phyloP scores from a whole-genome alignment of 2,888 invertebrate species.

The Sclerodermus sp. region DNA sequence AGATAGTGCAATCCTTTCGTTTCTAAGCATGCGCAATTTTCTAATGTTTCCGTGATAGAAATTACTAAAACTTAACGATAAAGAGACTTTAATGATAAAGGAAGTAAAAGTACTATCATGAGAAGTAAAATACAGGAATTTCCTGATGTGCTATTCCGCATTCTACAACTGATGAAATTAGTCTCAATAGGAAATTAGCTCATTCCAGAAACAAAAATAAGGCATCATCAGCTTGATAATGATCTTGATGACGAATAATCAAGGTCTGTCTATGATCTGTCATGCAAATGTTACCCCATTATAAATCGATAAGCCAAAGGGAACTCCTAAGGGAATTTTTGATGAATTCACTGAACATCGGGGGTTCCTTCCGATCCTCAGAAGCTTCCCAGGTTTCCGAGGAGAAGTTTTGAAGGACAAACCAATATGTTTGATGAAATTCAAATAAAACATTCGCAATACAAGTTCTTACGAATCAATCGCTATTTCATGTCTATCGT shows the following conservation, averaged over 20 bases:
- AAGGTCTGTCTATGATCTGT: constrained; percentile 10
- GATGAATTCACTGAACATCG: background rate
- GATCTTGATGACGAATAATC: background rate
- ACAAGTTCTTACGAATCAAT: constrained; percentile 16
- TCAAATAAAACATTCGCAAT: background rate
- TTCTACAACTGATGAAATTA: background rate
- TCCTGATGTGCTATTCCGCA: background rate
- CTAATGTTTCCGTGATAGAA: no score
- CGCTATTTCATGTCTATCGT: constrained; percentile 15
- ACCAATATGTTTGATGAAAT: background rate
- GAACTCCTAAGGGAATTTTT: background rate
- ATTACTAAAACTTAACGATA: no score
- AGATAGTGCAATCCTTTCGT: no score
- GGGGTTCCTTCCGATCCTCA: no score
- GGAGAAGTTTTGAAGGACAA: background rate
- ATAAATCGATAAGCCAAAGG: background rate
- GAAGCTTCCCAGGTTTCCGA: no score
- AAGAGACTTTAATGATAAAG: no score
- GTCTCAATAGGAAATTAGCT: no score
- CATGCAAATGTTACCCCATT: constrained; percentile 13
- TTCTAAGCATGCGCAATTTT: no score
- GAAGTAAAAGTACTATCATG: no score
- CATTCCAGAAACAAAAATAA: no score
- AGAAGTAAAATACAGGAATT: background rate
- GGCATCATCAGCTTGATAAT: no score